These are phyloP conservation scores for Orthosia gracilis DNA, from an alignment of 2,888 invertebrate species.

Conservation along the genomic window DNA sequence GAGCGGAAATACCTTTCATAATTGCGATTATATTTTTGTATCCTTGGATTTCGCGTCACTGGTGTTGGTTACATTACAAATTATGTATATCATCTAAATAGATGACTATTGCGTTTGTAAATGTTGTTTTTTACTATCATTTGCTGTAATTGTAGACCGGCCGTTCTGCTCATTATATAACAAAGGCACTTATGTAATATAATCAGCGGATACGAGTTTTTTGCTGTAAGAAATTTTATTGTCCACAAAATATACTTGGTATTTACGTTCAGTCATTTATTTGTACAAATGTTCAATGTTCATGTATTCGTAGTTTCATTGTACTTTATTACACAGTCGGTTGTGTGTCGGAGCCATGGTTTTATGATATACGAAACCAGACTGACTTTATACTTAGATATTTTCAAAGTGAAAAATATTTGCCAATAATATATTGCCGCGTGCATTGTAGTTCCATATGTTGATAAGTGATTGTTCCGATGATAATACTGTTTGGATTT, in stretches of 20 bases:
- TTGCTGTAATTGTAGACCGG: conserved; percentile 36
- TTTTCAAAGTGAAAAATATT: conserved; percentile 53
- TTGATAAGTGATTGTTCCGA: conserved; percentile 58
- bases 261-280: conserved; percentile 54
- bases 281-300: conserved; percentile 61
- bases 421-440: conserved; percentile 38
- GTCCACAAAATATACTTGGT: conserved; percentile 54
- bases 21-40: conserved; percentile 7
- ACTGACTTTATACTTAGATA: conserved; percentile 29
- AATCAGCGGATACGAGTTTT: conserved; percentile 61
- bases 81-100: conserved; percentile 26
- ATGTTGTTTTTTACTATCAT: conserved; percentile 44
- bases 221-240: conserved; percentile 58
- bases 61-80: conserved; percentile 34
- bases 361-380: conserved; percentile 29
- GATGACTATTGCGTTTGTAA: conserved; percentile 30
- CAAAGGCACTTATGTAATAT: conserved; percentile 37
- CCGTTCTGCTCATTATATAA: conserved; percentile 30
- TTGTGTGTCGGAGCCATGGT: conserved; percentile 45
- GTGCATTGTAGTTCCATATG: conserved; percentile 48
- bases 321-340: conserved; percentile 46
- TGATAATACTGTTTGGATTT: conserved; percentile 62
- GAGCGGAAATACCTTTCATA: conserved; percentile 23
- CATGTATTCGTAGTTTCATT: conserved; percentile 44
- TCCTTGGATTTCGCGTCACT: conserved; percentile 46